phyloP scores from a whole-genome alignment of 2,888 invertebrate genomes.

The Sesamia inferens region DNA sequence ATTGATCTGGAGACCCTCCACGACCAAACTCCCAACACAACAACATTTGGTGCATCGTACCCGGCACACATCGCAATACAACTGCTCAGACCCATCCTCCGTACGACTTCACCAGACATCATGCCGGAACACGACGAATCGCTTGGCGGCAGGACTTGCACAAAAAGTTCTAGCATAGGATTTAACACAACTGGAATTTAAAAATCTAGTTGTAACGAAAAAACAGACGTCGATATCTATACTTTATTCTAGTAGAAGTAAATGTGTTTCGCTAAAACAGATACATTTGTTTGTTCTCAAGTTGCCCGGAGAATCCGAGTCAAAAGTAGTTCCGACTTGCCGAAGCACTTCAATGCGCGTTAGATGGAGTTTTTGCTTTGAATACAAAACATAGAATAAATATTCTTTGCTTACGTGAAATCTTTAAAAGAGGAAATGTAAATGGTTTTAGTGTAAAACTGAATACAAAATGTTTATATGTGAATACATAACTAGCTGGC shows the following conservation, averaged over 20 bases:
- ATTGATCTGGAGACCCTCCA: no score
- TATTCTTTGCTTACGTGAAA: slow-evolving; percentile 11
- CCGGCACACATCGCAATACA: no score
- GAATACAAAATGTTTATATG: background rate
- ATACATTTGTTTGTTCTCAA: slow-evolving; percentile 27
- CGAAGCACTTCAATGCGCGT: slow-evolving; percentile 18
- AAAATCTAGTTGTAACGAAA: background rate
- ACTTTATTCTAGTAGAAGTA: background rate
- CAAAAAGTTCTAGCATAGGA: no score
- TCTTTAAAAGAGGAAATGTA: background rate
- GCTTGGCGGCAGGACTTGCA: no score
- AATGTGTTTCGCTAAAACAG: slow-evolving; percentile 21
- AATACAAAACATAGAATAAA: slow-evolving; percentile 19
- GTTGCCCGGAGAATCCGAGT: slow-evolving; percentile 19
- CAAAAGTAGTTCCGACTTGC: slow-evolving; percentile 21
- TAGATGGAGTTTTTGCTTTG: slow-evolving; percentile 6
- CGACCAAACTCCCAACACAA: no score
- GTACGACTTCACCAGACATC: no score
- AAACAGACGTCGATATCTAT: background rate
- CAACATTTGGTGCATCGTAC: no score
- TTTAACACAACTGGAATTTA: no score
- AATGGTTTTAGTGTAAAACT: background rate
- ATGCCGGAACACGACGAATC: no score
- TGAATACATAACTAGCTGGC: no score
- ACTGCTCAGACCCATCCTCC: no score